Base-by-base conservation (phyloP, 2,888 invertebrate genomes). In the Oscheius sp. region DNA sequence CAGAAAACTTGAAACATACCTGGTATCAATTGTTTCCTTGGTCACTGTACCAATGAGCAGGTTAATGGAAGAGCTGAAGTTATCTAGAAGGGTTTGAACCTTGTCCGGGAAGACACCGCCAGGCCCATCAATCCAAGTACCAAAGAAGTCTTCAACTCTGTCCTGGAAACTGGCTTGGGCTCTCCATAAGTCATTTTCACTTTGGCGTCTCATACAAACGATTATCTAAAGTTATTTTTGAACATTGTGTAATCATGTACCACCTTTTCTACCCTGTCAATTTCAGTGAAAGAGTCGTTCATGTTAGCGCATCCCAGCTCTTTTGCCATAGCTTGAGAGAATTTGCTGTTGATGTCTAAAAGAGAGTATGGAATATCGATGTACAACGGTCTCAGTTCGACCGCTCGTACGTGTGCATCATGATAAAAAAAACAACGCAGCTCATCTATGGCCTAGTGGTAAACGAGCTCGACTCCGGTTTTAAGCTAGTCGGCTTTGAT, bases 91-190 rank as follows among this genome's bases (percentile, higher is more conserved):
- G 1, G n/a, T 48, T 33, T 60, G 21, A 29, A 35, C n/a, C 10
- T 35, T 42, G 35, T n/a, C 7, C 2, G 29, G 5, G 13, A 10
- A 37, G 29, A 62, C 51, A 7, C 60, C 53, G 47, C 48, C 51
- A 5, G 32, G 33, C 1, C 66, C 72, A 35, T 72, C 72, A 21
- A 60, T 62, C 50, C 55, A 62, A 4, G 50, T 9, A 9, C 72
- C 72, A 50, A 21, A 32, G 2, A 60, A 48, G 13, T 53, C 68
- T 51, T 68, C 68, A 13, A 53, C 60, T 21, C 62, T 32, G 33
- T 32, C 1, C 3, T 33, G 32, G 21, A 72, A n/a, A 7, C 13
- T 11, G 0, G 32, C 47, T 53, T 72, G 72, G 10, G 35, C 50
- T 11, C 2, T 42, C 5, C 63, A 33, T 32, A 72, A 13, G 57